These are phyloP conservation scores for Lepidostoma basale DNA, from an alignment of 1,140 invertebrate species.

Conservation along the genomic window DNA sequence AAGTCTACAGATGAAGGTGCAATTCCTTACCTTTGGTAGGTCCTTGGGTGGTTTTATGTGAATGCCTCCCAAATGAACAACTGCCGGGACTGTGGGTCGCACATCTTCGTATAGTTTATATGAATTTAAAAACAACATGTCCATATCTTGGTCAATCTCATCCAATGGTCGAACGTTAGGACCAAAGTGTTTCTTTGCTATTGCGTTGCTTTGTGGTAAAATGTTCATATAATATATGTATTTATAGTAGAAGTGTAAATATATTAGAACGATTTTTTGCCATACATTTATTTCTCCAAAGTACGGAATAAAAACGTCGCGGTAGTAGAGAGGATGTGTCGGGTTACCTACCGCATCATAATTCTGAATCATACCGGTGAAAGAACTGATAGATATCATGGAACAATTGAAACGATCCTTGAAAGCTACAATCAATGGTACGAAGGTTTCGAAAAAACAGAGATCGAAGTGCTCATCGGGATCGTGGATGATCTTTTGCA, in stretches of 20 bases:
- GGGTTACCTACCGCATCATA: slow-evolving; percentile 53
- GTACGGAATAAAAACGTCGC: neutral
- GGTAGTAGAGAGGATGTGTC: slow-evolving; percentile 49
- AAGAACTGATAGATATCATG: slow-evolving; percentile 52
- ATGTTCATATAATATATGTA: slow-evolving; percentile 40
- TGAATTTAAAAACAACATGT: slow-evolving; percentile 60
- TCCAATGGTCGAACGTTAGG: slow-evolving; percentile 42
- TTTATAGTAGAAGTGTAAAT: slow-evolving; percentile 18
- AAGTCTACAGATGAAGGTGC: no score
- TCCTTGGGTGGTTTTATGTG: slow-evolving; percentile 50
- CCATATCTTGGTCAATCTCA: slow-evolving; percentile 54
- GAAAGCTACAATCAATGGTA: slow-evolving; percentile 46
- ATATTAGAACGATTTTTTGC: neutral
- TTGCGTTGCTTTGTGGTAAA: slow-evolving; percentile 38
- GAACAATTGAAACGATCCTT: slow-evolving; percentile 52
- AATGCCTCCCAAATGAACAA: slow-evolving; percentile 58
- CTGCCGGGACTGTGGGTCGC: slow-evolving; percentile 56
- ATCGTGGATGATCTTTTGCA: slow-evolving; percentile 48
- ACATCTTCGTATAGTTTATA: slow-evolving; percentile 56
- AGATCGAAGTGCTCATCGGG: slow-evolving; percentile 50
- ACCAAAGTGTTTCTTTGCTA: slow-evolving; percentile 48
- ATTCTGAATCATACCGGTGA: slow-evolving; percentile 37
- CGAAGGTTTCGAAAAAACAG: slow-evolving; percentile 49
- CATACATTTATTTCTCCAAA: neutral
- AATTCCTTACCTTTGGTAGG: slow-evolving; percentile 48